Evolutionary conservation across 2,888 invertebrate species (phyloP).

Genomic region (Apocheima hispidaria): DNA sequence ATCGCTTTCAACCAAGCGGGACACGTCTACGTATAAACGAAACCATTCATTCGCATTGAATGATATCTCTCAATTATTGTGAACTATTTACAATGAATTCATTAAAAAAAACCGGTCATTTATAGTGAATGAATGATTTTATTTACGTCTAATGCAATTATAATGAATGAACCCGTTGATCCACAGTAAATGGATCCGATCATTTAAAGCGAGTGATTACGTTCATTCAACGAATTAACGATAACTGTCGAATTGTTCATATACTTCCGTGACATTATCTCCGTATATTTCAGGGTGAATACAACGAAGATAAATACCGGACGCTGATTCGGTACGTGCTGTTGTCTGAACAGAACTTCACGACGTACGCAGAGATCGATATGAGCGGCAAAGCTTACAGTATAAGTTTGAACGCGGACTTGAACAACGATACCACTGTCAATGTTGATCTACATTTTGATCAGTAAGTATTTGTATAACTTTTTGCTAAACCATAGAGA

Average conservation of each 20-base stretch:
- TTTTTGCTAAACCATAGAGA: too few species aligned
- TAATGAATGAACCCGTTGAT: background rate
- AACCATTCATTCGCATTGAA: too few species aligned
- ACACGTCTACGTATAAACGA: too few species aligned
- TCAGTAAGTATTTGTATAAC: conserved; percentile 85
- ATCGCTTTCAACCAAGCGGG: conserved; percentile 19
- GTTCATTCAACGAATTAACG: conserved; percentile 6
- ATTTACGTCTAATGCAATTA: too few species aligned
- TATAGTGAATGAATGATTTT: too few species aligned
- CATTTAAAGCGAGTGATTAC: background rate
- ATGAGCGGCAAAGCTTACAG: conserved; percentile 90
- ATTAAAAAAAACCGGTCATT: background rate
- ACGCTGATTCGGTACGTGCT: conserved; percentile 88
- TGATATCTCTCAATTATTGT: too few species aligned
- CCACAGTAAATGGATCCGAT: background rate
- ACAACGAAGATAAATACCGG: conserved; percentile 89
- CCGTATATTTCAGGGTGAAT: conserved; percentile 79
- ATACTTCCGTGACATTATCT: background rate
- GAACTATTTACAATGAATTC: background rate
- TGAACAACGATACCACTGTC: conserved; percentile 88
- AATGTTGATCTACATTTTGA: conserved; percentile 92
- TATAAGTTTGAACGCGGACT: conserved; percentile 87
- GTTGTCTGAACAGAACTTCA: conserved; percentile 86
- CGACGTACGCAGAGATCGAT: conserved; percentile 88
- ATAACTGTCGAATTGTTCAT: background rate